A percentile compares a stretch with the other conserved stretches of the same genome.
Conservation (phyloP, 1,140 invertebrate genomes). For the Scaptomyza montana region DNA sequence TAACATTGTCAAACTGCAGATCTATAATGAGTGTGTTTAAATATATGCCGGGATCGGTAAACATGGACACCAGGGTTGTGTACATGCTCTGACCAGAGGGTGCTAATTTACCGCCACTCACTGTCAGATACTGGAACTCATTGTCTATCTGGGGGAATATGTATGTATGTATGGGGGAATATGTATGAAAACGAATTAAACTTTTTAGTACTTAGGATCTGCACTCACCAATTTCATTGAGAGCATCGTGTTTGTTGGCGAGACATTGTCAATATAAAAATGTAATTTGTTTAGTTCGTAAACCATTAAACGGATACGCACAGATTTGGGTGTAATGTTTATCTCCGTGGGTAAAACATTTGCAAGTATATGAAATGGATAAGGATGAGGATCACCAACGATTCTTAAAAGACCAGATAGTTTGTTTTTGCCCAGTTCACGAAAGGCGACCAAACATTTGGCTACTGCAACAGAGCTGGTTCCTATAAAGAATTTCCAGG, state of each 20-base stretch:
- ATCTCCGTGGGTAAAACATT: slow-evolving; percentile 61
- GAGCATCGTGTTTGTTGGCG: slow-evolving; percentile 67
- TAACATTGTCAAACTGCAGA: slow-evolving; percentile 56
- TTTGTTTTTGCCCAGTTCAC: slow-evolving; percentile 42
- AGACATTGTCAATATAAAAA: slow-evolving; percentile 71
- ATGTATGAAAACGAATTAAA: too few relatives aligned
- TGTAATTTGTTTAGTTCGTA: slow-evolving; percentile 45
- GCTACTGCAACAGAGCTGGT: slow-evolving; percentile 20
- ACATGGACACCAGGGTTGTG: slow-evolving; percentile 57
- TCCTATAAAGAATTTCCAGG: slow-evolving; percentile 67
- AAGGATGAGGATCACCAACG: slow-evolving; percentile 53
- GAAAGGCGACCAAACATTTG: slow-evolving; percentile 56
- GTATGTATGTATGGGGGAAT: too few relatives aligned
- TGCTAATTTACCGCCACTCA: slow-evolving; percentile 47
- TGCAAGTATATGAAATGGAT: slow-evolving; percentile 60
- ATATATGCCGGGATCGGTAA: slow-evolving; percentile 70
- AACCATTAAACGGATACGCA: slow-evolving; percentile 50
- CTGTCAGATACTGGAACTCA: slow-evolving; percentile 50
- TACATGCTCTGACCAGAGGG: slow-evolving; percentile 70
- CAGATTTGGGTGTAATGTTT: slow-evolving; percentile 28
- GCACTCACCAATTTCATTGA: slow-evolving; percentile 60
- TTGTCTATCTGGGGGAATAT: slow-evolving; percentile 43
- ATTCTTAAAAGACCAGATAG: slow-evolving; percentile 65
- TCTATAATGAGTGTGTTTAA: slow-evolving; percentile 62
- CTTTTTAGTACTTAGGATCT: not conserved